Conservation (phyloP, 2,797 vertebrate genomes). For the Cheirogaleus major region DNA sequence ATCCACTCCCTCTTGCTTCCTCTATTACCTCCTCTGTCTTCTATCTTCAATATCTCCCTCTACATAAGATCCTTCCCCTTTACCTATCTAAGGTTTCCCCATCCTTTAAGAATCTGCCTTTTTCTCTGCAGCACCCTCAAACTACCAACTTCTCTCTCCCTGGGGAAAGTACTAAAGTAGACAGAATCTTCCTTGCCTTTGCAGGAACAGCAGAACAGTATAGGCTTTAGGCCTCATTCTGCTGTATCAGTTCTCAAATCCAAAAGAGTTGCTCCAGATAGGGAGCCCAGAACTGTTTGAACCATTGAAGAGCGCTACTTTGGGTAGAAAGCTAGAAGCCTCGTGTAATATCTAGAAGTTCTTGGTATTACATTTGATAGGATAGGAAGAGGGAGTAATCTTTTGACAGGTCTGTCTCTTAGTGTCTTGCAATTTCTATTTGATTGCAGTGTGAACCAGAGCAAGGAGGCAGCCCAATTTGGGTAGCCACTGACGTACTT, state of each 20-base stretch:
- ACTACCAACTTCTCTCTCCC: background rate
- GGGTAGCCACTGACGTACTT: background rate
- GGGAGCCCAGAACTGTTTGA: background rate
- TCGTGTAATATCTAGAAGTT: background rate
- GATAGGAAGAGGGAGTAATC: background rate
- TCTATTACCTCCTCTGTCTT: background rate
- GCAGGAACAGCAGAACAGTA: background rate
- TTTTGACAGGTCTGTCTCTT: background rate
- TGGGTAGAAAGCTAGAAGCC: constrained; percentile 15
- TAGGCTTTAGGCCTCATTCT: background rate
- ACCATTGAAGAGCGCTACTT: background rate
- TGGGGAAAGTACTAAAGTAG: background rate
- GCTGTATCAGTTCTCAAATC: constrained; percentile 7
- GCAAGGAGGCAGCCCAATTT: background rate
- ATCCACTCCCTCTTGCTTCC: background rate
- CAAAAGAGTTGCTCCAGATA: background rate
- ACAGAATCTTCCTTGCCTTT: background rate
- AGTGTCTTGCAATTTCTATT: background rate
- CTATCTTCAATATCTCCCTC: background rate
- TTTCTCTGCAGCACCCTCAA: background rate
- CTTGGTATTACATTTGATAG: background rate
- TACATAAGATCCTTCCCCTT: background rate
- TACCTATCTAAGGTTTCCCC: background rate
- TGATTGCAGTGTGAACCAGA: background rate
- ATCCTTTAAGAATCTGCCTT: background rate